Percentiles rank a stretch among this genome's conserved stretches.
Conservation (phyloP, 2,888 invertebrate genomes). For the Erpobdella octoculata region DNA sequence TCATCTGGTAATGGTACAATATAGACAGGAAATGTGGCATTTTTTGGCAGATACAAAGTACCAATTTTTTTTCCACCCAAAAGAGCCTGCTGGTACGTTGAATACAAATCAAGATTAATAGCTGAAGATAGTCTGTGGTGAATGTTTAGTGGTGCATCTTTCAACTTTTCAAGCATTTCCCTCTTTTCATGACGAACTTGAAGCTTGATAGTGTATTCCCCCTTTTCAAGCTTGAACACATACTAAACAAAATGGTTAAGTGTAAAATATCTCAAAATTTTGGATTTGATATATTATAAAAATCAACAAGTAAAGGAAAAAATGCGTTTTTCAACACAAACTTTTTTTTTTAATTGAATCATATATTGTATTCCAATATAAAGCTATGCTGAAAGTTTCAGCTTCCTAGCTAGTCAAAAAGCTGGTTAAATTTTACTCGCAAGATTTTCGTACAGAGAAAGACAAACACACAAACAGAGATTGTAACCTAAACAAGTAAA, state of each 20-base stretch:
- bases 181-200: slow-evolving; percentile 84
- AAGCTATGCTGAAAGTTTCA: too few relatives aligned
- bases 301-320: too few relatives aligned
- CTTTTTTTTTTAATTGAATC: too few relatives aligned
- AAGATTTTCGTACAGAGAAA: too few relatives aligned
- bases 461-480: too few relatives aligned
- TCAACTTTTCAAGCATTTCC: slow-evolving; percentile 73
- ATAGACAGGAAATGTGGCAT: slow-evolving; percentile 66
- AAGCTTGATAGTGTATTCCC: slow-evolving; percentile 78
- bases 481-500: too few relatives aligned
- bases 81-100: slow-evolving; percentile 62
- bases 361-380: too few relatives aligned
- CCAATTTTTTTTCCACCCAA: slow-evolving; percentile 70
- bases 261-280: too few relatives aligned
- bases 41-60: slow-evolving; percentile 58
- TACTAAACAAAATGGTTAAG: slow-evolving; percentile 60
- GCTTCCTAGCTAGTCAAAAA: too few relatives aligned
- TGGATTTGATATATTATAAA: too few relatives aligned
- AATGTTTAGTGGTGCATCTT: slow-evolving; percentile 65
- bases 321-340: too few relatives aligned
- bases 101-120: slow-evolving; percentile 70
- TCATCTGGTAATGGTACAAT: slow-evolving; percentile 71
- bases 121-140: slow-evolving; percentile 68
- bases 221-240: slow-evolving; percentile 80
- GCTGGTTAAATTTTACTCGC: too few relatives aligned